Base-by-base conservation (phyloP, 2,113 vertebrate species). In the Sinocyclocheilus anshuiensis region DNA sequence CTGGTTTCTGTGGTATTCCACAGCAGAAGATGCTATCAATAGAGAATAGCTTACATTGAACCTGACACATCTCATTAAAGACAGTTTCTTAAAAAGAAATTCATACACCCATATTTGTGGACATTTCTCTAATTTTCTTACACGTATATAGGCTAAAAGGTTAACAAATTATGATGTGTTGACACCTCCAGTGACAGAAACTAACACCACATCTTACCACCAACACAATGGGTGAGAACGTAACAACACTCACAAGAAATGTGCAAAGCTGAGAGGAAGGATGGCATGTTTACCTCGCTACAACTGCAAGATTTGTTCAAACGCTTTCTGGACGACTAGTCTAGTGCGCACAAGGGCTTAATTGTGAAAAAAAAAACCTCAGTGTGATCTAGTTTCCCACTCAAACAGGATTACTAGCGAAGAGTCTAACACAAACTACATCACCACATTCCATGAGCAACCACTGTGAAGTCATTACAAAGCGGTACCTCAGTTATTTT, bases 401-500 rank as follows among this genome's bases (percentile, higher is more conserved):
- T 88, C 61, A 86, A 53, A 72, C 86, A 81, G 89, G 63, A 81
- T 87, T 81, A 87, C 1, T 85, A 84, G 59, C 79, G 57, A 48
- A 87, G 77, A 26, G 87, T 59, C 88, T 59, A 45, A 77, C 10
- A 76, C 50, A 86, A n/a, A 65, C 16, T 16, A 85, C 13, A 63
- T 81, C 63, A 88, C 90, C 86, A 89, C 89, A 90, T 65, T 90
- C 92, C 86, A 91, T 92, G 89, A 88, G 91, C 87, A 94, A 90
- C 87, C 90, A 91, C 89, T 84, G 85, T 59, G 75, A 91, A 85
- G 76, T 72, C 55, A 81, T 10, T 87, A 78, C 26, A 89, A 77
- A 91, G 91, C 92, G 95, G 95, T 96, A 96, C 95, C 95, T 97
- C 94, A 50, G 93, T 94, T 92, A 96, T 91, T 92, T 92, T 96